Evolutionary conservation across 2,113 vertebrate genomes (phyloP).

Genomic region (Rhinolophus sinicus): DNA sequence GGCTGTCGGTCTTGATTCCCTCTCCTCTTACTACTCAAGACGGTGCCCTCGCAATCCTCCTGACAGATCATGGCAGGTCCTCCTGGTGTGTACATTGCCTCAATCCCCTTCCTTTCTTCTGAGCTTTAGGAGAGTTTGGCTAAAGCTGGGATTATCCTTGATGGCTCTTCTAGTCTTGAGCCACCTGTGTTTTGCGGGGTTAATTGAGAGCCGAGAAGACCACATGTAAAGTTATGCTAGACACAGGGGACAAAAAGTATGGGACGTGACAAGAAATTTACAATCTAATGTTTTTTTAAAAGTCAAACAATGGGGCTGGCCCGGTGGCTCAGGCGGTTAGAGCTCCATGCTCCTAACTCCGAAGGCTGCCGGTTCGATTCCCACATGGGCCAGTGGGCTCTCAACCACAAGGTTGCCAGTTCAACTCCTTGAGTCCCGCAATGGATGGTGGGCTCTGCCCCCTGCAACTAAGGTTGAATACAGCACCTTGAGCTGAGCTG

Average conservation of each 20-base stretch:
- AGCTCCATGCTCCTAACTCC: too few relatives aligned
- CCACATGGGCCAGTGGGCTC: too few relatives aligned
- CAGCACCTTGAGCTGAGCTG: too few relatives aligned
- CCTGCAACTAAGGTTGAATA: too few relatives aligned
- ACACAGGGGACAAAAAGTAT: background rate
- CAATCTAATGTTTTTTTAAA: background rate
- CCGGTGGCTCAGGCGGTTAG: too few relatives aligned
- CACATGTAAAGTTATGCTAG: background rate
- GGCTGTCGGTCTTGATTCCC: background rate
- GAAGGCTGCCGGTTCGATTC: too few relatives aligned
- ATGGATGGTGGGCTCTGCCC: too few relatives aligned
- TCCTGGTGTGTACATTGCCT: background rate
- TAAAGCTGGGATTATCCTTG: background rate
- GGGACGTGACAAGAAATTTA: background rate
- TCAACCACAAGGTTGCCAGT: too few relatives aligned
- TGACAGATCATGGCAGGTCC: background rate
- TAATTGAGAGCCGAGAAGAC: background rate
- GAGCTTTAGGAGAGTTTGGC: background rate
- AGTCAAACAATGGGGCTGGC: background rate
- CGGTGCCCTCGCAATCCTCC: background rate
- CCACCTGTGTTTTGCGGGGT: background rate
- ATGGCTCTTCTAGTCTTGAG: background rate
- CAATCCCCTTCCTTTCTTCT: background rate
- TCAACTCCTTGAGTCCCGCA: too few relatives aligned
- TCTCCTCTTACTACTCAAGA: background rate